These are phyloP conservation scores for Anaspis maculata DNA, from an alignment of 2,888 invertebrate species.

Conservation along the genomic window DNA sequence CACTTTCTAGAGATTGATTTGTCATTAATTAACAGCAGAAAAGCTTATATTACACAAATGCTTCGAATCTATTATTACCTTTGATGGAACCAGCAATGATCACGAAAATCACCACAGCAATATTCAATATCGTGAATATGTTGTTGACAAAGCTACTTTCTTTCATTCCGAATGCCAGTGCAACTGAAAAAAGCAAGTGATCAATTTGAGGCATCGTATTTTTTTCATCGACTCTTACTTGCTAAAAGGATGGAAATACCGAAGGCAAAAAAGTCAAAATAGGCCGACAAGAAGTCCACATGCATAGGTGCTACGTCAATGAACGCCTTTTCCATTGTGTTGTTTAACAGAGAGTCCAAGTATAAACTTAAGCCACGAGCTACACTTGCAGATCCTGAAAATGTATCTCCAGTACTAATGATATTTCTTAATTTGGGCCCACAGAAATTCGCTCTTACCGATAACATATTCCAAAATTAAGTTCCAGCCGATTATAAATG, in stretches of 20 bases:
- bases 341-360: conserved; percentile 58
- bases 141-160: conserved; percentile 83
- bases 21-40: too few species aligned
- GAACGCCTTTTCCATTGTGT: conserved; percentile 57
- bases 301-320: conserved; percentile 55
- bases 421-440: too few species aligned
- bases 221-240: conserved; percentile 39
- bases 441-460: too few species aligned
- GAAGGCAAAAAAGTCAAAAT: conserved; percentile 72
- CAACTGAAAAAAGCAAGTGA: conserved; percentile 45
- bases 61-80: conserved; percentile 1
- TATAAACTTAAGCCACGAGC: conserved; percentile 72
- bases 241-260: conserved; percentile 61
- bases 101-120: conserved; percentile 74
- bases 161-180: conserved; percentile 75
- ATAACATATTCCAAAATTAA: conserved; percentile 83
- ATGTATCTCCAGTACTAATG: conserved; percentile 16
- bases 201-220: neutral
- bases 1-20: too few species aligned
- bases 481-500: conserved; percentile 91
- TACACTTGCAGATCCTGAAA: conserved; percentile 68
- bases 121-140: conserved; percentile 74
- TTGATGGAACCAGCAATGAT: conserved; percentile 66
- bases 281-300: conserved; percentile 55
- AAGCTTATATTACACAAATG: too few species aligned